Base-by-base conservation (phyloP, 2,888 invertebrate species). In the Lycocerus yunnanus region DNA sequence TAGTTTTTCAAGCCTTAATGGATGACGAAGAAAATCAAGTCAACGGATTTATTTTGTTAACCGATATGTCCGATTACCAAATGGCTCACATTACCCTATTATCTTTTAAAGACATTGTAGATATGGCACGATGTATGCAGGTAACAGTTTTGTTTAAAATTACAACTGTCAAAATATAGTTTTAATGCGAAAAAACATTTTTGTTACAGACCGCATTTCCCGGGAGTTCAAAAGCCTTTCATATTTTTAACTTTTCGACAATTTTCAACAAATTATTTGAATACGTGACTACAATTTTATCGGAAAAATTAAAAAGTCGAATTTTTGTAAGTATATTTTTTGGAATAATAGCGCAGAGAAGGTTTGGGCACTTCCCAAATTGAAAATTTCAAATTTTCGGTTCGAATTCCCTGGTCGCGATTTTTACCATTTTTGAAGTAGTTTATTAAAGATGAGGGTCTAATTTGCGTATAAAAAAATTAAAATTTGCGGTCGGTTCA, bases 171-270 rank as follows among this genome's bases (percentile, higher is more conserved):
- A 60, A 10, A 15, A 61, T 14, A 2, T 8, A 61, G 6, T 15
- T 13, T 16, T 15, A 18, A 15, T 15, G n/a, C n/a, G 5, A 61
- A 13, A 61, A 8, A 6, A 13, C 4, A 16, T 15, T 15, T 18
- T 13, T 8, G 5, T 89, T 89, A 24, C 88, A 94, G 93, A 95
- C 94, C 85, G 94, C 95, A 1, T 94, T 96, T 15, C 97, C 97
- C 1, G 95, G 96, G 94, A 89, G 97, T 16, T 96, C 96, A 87
- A 97, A 97, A 86, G 91, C 93, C 80, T 94, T 96, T 0, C 95
- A 97, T 84, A 94, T 96, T 83, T 89, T 97, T 73, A 95, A 96
- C 85, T 93, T 97, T 76, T 95, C 96, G 1, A 90, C 92, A 66
- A 94, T 92, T 82, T 95, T 95, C 13, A 92, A 93, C 13, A 93